Evolutionary conservation across 2,113 vertebrate species (phyloP).

Genomic region (Macaca nemestrina): DNA sequence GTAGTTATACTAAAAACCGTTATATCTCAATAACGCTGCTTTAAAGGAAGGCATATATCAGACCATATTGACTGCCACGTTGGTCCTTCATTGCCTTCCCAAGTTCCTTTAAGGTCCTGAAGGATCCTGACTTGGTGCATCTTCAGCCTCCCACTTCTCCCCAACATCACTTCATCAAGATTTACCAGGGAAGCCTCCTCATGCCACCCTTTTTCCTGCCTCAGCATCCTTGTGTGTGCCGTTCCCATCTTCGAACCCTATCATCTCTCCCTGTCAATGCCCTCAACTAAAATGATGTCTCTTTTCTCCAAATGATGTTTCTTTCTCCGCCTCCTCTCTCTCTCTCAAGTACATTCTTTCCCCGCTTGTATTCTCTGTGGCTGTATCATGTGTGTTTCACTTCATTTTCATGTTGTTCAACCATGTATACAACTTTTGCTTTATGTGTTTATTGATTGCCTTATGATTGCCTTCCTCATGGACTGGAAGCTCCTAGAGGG

Average conservation of each 20-base stretch:
- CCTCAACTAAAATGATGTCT: not conserved
- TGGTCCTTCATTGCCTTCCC: not conserved
- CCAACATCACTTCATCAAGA: accelerated
- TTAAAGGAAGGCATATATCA: not conserved
- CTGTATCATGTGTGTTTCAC: not conserved
- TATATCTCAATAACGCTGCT: not conserved
- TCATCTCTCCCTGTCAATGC: not conserved
- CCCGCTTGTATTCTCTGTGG: not conserved
- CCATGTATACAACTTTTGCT: not conserved
- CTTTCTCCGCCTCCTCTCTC: not conserved
- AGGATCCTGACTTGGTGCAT: not conserved
- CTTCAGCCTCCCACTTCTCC: accelerated
- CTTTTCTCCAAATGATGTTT: not conserved
- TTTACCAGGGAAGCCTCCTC: not conserved
- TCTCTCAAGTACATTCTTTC: not conserved
- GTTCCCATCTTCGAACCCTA: accelerated
- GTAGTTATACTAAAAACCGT: not conserved
- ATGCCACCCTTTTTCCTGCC: accelerated
- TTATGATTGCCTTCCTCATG: not conserved
- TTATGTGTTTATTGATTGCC: not conserved
- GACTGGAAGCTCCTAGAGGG: not conserved
- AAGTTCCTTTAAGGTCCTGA: not conserved
- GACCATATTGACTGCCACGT: not conserved
- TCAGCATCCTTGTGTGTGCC: accelerated
- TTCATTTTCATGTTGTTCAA: not conserved